Conservation (phyloP, 2,113 vertebrate genomes). For the Dinomys branickii region DNA sequence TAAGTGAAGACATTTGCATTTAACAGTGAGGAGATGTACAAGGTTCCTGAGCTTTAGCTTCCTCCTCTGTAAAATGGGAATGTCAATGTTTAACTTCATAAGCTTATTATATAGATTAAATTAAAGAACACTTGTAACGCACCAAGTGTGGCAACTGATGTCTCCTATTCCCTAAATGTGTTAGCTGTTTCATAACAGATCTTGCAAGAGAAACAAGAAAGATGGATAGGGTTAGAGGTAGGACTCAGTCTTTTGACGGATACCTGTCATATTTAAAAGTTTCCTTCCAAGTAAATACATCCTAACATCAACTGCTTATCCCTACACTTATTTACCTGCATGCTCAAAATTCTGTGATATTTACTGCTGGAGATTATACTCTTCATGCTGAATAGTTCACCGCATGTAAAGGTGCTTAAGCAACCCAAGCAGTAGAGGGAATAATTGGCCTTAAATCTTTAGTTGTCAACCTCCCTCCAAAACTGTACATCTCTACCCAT, state of each 20-base stretch:
- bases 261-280: background rate
- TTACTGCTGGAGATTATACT: background rate
- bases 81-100: background rate
- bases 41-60: background rate
- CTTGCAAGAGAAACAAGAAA: background rate
- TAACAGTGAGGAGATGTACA: background rate
- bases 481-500: background rate
- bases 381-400: background rate
- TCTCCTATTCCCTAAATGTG: background rate
- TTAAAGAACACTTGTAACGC: background rate
- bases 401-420: background rate
- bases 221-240: background rate
- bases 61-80: background rate
- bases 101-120: background rate
- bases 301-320: background rate
- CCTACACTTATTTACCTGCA: background rate
- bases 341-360: background rate
- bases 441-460: background rate
- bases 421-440: accelerated
- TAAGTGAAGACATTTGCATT: background rate
- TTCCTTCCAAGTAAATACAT: background rate
- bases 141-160: background rate
- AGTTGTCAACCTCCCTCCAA: background rate
- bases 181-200: background rate
- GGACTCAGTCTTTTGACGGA: background rate